Conservation (phyloP, 1,140 invertebrate species). For the Drosophila bipectinata region DNA sequence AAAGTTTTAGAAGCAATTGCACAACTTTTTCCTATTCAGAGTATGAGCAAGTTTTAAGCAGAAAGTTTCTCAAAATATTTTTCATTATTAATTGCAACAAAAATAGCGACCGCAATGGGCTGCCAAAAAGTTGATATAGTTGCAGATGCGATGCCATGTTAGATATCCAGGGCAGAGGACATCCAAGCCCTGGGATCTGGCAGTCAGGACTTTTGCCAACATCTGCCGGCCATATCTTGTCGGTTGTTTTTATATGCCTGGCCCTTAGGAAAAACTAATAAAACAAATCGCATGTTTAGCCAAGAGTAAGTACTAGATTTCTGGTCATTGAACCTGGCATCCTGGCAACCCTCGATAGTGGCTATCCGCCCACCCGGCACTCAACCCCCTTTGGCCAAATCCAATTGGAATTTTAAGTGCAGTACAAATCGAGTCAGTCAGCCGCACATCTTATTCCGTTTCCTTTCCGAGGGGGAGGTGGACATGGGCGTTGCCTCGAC, state of each 20-base stretch:
- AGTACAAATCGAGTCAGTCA: slow-evolving; percentile 59
- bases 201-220: slow-evolving; percentile 54
- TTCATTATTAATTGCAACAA: slow-evolving; percentile 70
- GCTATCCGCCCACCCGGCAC: background rate
- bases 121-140: slow-evolving; percentile 65
- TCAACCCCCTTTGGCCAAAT: slow-evolving; percentile 30
- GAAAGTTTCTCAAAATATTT: slow-evolving; percentile 56
- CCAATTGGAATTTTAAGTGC: slow-evolving; percentile 68
- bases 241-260: slow-evolving; percentile 55
- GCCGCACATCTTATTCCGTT: slow-evolving; percentile 19
- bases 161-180: slow-evolving; percentile 31
- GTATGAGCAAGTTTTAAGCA: slow-evolving; percentile 13
- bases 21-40: slow-evolving; percentile 47
- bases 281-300: slow-evolving; percentile 79
- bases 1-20: slow-evolving; percentile 68
- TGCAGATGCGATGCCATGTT: slow-evolving; percentile 40
- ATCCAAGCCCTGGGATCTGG: slow-evolving; percentile 26
- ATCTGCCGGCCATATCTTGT: slow-evolving; percentile 49
- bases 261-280: slow-evolving; percentile 61
- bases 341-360: slow-evolving; percentile 31
- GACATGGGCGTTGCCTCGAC: slow-evolving; percentile 55
- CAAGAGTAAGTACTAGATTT: slow-evolving; percentile 55
- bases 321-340: slow-evolving; percentile 67
- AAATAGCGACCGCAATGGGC: slow-evolving; percentile 53
- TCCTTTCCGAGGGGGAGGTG: slow-evolving; percentile 17